Percentiles rank a stretch among this genome's conserved stretches.
phyloP scores from a whole-genome alignment of 2,888 invertebrate genomes.

The Drosophila paramelanica region DNA sequence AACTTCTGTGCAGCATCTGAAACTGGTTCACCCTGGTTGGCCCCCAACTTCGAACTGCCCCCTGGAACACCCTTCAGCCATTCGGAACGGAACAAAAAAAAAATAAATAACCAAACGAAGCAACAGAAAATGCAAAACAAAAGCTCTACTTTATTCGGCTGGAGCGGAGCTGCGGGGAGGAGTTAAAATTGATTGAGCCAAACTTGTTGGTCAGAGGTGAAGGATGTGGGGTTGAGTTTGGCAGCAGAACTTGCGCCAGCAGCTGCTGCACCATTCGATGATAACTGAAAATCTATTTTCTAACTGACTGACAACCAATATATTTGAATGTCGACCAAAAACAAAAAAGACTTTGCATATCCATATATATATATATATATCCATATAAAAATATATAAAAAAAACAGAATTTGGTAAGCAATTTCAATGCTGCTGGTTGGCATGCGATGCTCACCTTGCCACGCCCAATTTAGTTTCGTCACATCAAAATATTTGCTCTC shows the following conservation, averaged over 20 bases:
- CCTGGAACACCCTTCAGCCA: neutral
- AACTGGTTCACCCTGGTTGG: slow-evolving; percentile 32
- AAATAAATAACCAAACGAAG: slow-evolving; percentile 15
- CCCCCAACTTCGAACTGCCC: slow-evolving; percentile 17
- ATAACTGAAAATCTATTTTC: slow-evolving; percentile 78
- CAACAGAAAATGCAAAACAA: slow-evolving; percentile 54
- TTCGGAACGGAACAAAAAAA: neutral
- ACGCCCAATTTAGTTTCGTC: slow-evolving; percentile 77
- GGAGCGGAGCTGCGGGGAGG: neutral
- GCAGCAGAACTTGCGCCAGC: slow-evolving; percentile 47
- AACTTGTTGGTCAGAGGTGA: slow-evolving; percentile 19
- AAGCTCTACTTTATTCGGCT: slow-evolving; percentile 44
- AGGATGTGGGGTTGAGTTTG: neutral
- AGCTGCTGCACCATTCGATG: slow-evolving; percentile 61
- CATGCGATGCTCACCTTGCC: slow-evolving; percentile 54
- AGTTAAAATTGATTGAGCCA: slow-evolving; percentile 45
- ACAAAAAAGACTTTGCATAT: slow-evolving; percentile 4
- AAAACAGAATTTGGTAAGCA: slow-evolving; percentile 19
- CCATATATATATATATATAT: slow-evolving; percentile 5
- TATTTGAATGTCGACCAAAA: slow-evolving; percentile 49
- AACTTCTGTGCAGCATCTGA: slow-evolving; percentile 33
- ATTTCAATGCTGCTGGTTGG: slow-evolving; percentile 25
- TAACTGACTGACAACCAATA: slow-evolving; percentile 76
- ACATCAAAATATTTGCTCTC: slow-evolving; percentile 74
- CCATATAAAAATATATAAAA: slow-evolving; percentile 4